phyloP scores from a whole-genome alignment of 2,888 invertebrate species.

The Drosophila atripex region DNA sequence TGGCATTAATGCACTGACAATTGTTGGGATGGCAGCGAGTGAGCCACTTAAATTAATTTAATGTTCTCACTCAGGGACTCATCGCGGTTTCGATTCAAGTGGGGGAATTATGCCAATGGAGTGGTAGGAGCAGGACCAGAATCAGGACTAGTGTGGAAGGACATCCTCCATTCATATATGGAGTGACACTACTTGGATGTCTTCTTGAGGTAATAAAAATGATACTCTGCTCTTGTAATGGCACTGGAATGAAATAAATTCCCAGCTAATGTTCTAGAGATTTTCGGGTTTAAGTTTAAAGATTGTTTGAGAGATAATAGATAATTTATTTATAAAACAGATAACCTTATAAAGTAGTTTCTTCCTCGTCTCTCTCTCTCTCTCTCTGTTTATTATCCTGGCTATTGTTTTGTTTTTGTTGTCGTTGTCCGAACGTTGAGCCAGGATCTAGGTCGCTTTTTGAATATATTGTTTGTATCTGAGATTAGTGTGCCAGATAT shows the following conservation, averaged over 20 bases:
- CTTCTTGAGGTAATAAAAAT: not conserved
- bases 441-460: slow-evolving; percentile 76
- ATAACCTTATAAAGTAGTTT: not conserved
- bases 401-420: slow-evolving; percentile 55
- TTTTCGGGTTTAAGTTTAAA: not conserved
- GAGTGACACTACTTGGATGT: not conserved
- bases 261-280: not conserved
- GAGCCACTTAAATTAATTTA: slow-evolving; percentile 65
- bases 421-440: slow-evolving; percentile 50
- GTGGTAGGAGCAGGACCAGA: not conserved
- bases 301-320: too few species aligned
- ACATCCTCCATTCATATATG: not conserved
- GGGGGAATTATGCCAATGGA: too few species aligned
- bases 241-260: not conserved
- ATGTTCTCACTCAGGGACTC: slow-evolving; percentile 39
- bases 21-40: slow-evolving; percentile 52
- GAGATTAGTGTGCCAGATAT: slow-evolving; percentile 75
- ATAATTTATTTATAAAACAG: not conserved
- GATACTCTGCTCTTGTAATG: not conserved
- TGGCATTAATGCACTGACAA: slow-evolving; percentile 71
- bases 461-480: slow-evolving; percentile 77
- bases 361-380: slow-evolving; percentile 16
- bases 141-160: too few species aligned
- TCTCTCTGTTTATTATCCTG: slow-evolving; percentile 74
- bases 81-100: slow-evolving; percentile 23